These are phyloP conservation scores for Spialia ferax DNA, from an alignment of 2,888 invertebrate genomes.

Conservation along the genomic window DNA sequence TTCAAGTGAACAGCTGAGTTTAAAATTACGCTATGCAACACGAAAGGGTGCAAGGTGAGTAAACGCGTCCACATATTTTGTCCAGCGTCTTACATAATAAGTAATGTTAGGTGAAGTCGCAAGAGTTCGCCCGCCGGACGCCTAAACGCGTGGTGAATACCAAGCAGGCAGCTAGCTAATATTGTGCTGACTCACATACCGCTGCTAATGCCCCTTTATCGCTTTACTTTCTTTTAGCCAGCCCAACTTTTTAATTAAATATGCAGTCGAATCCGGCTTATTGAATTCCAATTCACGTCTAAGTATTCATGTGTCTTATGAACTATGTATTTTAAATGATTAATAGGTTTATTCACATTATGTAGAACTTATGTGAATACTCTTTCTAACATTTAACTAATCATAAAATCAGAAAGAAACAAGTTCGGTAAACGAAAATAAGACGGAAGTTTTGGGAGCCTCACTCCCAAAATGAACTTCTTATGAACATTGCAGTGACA, in stretches of 20 bases:
- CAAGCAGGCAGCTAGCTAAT: slow-evolving; percentile 76
- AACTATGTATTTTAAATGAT: too few relatives aligned
- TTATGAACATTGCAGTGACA: too few relatives aligned
- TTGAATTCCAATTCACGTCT: neutral
- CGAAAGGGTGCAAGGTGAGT: slow-evolving; percentile 18
- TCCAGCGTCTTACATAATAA: slow-evolving; percentile 17
- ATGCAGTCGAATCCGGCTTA: neutral
- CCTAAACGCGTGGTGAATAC: slow-evolving; percentile 65
- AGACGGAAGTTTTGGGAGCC: too few relatives aligned
- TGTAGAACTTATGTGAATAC: too few relatives aligned
- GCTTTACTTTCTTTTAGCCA: slow-evolving; percentile 61
- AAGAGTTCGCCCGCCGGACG: slow-evolving; percentile 60
- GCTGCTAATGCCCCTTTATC: slow-evolving; percentile 65
- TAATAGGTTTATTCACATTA: too few relatives aligned
- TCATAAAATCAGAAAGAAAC: too few relatives aligned
- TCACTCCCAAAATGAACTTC: too few relatives aligned
- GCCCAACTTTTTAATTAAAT: slow-evolving; percentile 54
- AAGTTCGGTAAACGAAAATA: too few relatives aligned
- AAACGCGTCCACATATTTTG: slow-evolving; percentile 13
- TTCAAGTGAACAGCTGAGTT: too few relatives aligned
- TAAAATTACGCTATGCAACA: too few relatives aligned
- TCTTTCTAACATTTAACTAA: too few relatives aligned
- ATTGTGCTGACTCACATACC: slow-evolving; percentile 77
- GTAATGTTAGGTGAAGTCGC: slow-evolving; percentile 52
- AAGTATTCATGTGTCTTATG: neutral